phyloP scores from a whole-genome alignment of 2,797 vertebrate genomes.

The Takifugu ocellatus region DNA sequence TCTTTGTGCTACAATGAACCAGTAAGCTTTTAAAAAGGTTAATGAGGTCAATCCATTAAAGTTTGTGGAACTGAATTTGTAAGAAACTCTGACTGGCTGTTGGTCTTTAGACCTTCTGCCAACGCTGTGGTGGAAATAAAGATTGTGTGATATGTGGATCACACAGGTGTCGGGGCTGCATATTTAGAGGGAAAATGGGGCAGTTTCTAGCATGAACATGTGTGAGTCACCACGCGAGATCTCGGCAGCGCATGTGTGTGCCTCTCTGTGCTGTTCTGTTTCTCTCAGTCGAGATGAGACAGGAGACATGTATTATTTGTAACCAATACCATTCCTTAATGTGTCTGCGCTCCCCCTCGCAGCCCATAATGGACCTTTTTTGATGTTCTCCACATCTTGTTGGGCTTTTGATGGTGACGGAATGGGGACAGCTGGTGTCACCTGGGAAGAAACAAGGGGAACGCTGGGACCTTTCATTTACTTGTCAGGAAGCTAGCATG shows the following conservation, averaged over 20 bases:
- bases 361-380: constrained; percentile 79
- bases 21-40: too few relatives aligned
- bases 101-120: too few relatives aligned
- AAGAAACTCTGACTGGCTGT: too few relatives aligned
- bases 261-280: constrained; percentile 44
- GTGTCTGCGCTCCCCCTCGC: constrained; percentile 68
- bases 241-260: constrained; percentile 52
- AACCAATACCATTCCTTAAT: constrained; percentile 77
- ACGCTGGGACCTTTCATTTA: constrained; percentile 75
- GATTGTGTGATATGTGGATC: too few relatives aligned
- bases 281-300: constrained; percentile 65
- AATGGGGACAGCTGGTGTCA: constrained; percentile 78
- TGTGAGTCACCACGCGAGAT: constrained; percentile 40
- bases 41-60: too few relatives aligned
- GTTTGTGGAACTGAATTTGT: too few relatives aligned
- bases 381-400: constrained; percentile 71
- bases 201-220: constrained; percentile 35
- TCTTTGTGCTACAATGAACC: too few relatives aligned
- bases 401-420: constrained; percentile 75
- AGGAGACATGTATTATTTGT: constrained; percentile 80
- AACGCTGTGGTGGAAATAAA: too few relatives aligned
- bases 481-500: constrained; percentile 69
- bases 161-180: background rate
- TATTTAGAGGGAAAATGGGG: constrained; percentile 52
- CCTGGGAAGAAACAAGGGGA: constrained; percentile 74